phyloP scores from a whole-genome alignment of 2,113 vertebrate species.

The Felis chaus region DNA sequence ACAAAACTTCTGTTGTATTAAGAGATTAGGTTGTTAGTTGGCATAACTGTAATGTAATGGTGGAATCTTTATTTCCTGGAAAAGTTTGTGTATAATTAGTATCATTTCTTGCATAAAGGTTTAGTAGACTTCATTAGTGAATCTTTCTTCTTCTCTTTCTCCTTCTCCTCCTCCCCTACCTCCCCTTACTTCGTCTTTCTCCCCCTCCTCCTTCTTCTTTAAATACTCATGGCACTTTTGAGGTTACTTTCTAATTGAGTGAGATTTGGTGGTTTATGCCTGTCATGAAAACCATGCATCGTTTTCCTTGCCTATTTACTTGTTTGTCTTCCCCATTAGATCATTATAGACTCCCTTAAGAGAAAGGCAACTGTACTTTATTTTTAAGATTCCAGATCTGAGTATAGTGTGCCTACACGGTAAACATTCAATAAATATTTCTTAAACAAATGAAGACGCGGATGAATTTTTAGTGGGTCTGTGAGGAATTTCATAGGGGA shows the following conservation, averaged over 20 bases:
- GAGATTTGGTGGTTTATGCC: background rate
- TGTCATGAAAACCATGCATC: background rate
- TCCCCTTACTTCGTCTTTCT: accelerated
- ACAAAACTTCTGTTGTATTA: background rate
- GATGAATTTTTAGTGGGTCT: background rate
- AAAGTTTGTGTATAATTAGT: background rate
- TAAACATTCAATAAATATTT: background rate
- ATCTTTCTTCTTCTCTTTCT: background rate
- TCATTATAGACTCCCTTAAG: background rate
- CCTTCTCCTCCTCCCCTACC: accelerated
- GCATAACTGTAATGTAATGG: background rate
- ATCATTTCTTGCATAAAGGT: background rate
- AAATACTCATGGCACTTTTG: background rate
- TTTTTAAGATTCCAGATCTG: background rate
- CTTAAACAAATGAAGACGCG: background rate
- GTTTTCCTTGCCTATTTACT: constrained; percentile 37
- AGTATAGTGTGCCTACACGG: background rate
- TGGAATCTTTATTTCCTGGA: background rate
- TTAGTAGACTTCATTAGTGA: background rate
- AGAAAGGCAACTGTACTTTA: background rate
- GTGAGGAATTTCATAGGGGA: background rate
- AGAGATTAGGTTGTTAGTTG: background rate
- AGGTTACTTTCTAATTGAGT: background rate
- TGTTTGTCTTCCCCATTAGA: constrained; percentile 25
- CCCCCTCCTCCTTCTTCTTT: background rate